Conservation (phyloP, 1,140 invertebrate species). For the Musca vetustissima region DNA sequence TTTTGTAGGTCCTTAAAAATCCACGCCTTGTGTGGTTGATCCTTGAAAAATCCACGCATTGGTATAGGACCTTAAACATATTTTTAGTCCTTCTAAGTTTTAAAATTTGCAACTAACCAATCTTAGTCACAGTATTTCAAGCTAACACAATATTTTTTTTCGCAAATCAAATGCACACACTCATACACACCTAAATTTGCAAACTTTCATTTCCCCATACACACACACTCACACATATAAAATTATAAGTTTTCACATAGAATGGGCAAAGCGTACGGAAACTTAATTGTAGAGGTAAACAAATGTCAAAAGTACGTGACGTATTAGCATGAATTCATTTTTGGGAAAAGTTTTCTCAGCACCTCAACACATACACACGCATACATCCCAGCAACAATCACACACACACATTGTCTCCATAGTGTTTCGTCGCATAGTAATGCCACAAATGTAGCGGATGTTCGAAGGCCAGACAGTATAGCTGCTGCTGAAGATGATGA, state of each 20-base stretch:
- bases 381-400: not conserved
- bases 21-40: no score
- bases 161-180: not conserved
- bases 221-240: not conserved
- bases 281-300: constrained; percentile 22
- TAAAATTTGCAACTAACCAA: no score
- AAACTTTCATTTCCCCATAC: not conserved
- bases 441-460: no score
- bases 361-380: not conserved
- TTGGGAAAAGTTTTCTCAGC: no score
- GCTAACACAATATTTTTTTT: not conserved
- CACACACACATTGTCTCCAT: not conserved
- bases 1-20: no score
- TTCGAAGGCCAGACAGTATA: no score
- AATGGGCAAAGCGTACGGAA: not conserved
- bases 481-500: no score
- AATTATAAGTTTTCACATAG: no score
- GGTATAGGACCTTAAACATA: no score
- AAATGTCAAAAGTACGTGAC: constrained; percentile 23
- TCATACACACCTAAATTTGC: not conserved
- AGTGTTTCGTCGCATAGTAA: not conserved
- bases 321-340: constrained; percentile 3
- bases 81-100: no score
- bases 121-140: no score
- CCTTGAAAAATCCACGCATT: no score